These are phyloP conservation scores for Austrolebias charrua DNA, from an alignment of 2,797 vertebrate species.

Conservation along the genomic window DNA sequence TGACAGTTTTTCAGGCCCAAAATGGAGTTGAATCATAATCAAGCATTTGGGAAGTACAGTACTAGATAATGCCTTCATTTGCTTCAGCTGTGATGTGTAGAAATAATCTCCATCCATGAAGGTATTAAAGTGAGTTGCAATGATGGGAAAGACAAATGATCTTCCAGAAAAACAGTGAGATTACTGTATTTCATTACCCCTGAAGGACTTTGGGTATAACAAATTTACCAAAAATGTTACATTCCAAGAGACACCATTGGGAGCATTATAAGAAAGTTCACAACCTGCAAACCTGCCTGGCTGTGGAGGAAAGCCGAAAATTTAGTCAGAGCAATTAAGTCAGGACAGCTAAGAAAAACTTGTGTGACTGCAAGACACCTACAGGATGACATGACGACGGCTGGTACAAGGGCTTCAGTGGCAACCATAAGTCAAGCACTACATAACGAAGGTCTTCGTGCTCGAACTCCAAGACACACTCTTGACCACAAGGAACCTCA, in stretches of 20 bases:
- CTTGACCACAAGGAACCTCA: too few species aligned
- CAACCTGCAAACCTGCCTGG: not conserved
- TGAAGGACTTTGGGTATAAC: not conserved
- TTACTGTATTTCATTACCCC: conserved; percentile 14
- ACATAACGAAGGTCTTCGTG: too few species aligned
- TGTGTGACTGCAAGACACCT: too few species aligned
- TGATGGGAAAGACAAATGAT: not conserved
- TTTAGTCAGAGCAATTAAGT: not conserved
- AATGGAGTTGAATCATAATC: conserved; percentile 4
- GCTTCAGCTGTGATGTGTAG: conserved; percentile 6
- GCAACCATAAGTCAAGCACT: too few species aligned
- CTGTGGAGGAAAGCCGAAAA: not conserved
- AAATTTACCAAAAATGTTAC: not conserved
- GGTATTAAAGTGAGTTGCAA: conserved; percentile 1
- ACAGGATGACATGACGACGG: too few species aligned
- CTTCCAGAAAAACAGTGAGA: conserved; percentile 6
- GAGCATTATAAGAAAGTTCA: conserved; percentile 4
- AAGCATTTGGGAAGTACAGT: conserved; percentile 6
- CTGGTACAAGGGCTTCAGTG: too few species aligned
- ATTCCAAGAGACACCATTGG: not conserved
- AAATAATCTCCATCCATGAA: not conserved
- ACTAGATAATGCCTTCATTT: conserved; percentile 1
- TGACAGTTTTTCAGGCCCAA: not conserved
- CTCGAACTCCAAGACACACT: too few species aligned
- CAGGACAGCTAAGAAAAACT: too few species aligned